Evolutionary conservation across 2,888 invertebrate genomes (phyloP).

Genomic region (Tribolium freemani): DNA sequence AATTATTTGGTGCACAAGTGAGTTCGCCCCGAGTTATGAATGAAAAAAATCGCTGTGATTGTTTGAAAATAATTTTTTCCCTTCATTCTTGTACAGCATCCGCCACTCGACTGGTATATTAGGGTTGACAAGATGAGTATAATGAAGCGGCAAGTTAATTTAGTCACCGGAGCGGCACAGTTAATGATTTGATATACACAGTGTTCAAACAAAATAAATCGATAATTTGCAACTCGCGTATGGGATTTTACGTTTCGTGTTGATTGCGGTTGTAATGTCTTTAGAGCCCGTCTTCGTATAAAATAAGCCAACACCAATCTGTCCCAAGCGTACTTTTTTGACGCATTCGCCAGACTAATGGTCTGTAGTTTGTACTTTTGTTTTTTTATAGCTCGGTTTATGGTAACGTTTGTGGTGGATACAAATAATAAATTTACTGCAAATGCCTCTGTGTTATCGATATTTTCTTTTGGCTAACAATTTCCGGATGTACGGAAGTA

Average conservation of each 20-base stretch:
- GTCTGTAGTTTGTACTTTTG: slow-evolving; percentile 42
- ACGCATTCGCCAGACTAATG: slow-evolving; percentile 38
- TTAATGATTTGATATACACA: slow-evolving; percentile 35
- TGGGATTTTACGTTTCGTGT: slow-evolving; percentile 23
- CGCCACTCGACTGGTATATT: slow-evolving; percentile 24
- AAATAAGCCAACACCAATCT: slow-evolving; percentile 37
- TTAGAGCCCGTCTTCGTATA: slow-evolving; percentile 31
- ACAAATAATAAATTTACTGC: slow-evolving; percentile 30
- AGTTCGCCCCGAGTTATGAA: neutral
- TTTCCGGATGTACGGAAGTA: neutral
- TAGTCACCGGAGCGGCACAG: slow-evolving; percentile 34
- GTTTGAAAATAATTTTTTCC: neutral
- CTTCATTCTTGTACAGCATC: slow-evolving; percentile 8
- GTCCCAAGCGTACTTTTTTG: slow-evolving; percentile 40
- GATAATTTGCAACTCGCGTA: slow-evolving; percentile 1
- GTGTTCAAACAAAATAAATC: slow-evolving; percentile 22
- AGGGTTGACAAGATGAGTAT: slow-evolving; percentile 30
- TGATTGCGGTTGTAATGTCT: slow-evolving; percentile 32
- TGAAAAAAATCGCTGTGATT: neutral
- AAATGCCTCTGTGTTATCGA: slow-evolving; percentile 17
- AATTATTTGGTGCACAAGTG: neutral
- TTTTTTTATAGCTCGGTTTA: slow-evolving; percentile 40
- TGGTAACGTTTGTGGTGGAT: slow-evolving; percentile 23
- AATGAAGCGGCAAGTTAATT: slow-evolving; percentile 35
- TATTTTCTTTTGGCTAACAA: slow-evolving; percentile 16